Evolutionary conservation across 2,797 vertebrate species (phyloP).

Genomic region (Lemur catta): DNA sequence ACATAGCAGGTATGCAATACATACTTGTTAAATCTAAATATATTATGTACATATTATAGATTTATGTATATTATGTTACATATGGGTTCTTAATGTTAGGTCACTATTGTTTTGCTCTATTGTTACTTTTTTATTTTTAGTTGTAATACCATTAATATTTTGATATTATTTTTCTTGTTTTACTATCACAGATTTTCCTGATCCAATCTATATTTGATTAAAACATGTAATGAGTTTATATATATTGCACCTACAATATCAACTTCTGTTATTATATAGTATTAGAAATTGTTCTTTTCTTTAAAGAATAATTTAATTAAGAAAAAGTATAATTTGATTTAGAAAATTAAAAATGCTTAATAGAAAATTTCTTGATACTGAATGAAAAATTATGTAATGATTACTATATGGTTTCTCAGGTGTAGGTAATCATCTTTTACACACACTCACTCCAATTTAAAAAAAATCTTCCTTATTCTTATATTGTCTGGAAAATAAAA

Average conservation of each 20-base stretch:
- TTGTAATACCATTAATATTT: background rate
- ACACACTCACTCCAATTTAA: background rate
- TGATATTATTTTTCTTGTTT: background rate
- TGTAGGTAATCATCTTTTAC: background rate
- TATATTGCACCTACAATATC: background rate
- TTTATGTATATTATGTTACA: background rate
- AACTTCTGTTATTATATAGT: background rate
- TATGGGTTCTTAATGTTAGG: background rate
- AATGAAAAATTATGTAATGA: background rate
- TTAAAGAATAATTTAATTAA: background rate
- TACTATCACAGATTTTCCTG: slow-evolving; percentile 9
- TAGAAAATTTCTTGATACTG: background rate
- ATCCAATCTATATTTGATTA: background rate
- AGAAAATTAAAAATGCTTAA: background rate
- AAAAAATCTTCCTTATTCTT: background rate
- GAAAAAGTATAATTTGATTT: background rate
- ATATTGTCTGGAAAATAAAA: background rate
- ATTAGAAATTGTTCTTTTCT: background rate
- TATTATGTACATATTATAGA: background rate
- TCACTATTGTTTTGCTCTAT: background rate
- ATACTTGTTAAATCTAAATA: background rate
- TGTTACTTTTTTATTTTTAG: background rate
- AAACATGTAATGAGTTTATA: background rate
- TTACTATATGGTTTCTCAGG: background rate
- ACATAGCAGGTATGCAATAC: background rate